Conservation (phyloP, 2,888 invertebrate genomes). For the Eilema griseolum region DNA sequence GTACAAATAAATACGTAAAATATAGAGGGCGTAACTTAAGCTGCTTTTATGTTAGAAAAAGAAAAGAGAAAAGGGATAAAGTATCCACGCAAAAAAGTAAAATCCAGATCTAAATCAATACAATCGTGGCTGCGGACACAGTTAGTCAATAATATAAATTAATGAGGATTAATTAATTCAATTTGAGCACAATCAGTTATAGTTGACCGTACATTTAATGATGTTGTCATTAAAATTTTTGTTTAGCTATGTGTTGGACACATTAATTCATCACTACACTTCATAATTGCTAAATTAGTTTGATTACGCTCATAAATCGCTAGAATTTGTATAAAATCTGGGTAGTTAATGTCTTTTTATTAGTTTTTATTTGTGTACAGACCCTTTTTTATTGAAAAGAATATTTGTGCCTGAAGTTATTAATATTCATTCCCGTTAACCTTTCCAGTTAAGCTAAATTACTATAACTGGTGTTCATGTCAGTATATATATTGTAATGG, state of each 20-base stretch:
- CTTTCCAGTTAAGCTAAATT: too few relatives aligned
- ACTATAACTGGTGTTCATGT: too few relatives aligned
- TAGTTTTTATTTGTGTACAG: too few relatives aligned
- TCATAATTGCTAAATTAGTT: neutral
- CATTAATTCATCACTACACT: neutral
- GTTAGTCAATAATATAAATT: neutral
- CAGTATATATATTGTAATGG: too few relatives aligned
- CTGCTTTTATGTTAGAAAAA: neutral
- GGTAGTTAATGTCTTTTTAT: neutral
- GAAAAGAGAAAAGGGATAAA: too few relatives aligned
- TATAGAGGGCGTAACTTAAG: too few relatives aligned
- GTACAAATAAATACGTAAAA: too few relatives aligned
- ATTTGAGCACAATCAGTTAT: neutral
- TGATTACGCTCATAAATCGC: neutral
- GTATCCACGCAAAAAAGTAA: neutral
- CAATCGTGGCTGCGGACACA: neutral
- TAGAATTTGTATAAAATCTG: neutral
- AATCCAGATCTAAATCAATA: neutral
- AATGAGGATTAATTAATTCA: neutral
- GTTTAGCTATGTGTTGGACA: neutral
- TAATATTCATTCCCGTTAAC: too few relatives aligned
- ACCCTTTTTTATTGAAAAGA: too few relatives aligned
- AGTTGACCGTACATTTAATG: neutral
- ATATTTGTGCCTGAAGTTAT: too few relatives aligned
- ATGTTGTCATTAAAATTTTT: neutral